These are phyloP conservation scores for Drosophila suboccidentalis DNA, from an alignment of 2,888 invertebrate species.

Conservation along the genomic window DNA sequence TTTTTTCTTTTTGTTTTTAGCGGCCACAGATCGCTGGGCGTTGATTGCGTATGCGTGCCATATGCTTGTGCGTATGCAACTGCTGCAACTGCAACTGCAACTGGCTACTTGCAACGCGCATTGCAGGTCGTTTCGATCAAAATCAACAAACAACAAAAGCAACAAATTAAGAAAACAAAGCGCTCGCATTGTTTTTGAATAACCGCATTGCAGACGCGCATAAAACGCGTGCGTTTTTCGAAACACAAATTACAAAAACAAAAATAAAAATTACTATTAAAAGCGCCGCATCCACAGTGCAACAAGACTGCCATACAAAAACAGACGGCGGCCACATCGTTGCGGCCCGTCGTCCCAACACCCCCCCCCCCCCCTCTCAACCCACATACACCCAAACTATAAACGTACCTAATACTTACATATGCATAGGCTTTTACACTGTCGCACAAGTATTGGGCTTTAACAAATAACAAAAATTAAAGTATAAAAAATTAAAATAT, in stretches of 20 bases:
- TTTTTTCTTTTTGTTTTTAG: slow-evolving; percentile 32
- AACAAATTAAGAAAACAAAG: slow-evolving; percentile 57
- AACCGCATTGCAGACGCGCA: slow-evolving; percentile 71
- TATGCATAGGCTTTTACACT: slow-evolving; percentile 38
- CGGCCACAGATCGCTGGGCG: slow-evolving; percentile 49
- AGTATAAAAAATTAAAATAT: no score
- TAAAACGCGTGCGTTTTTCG: slow-evolving; percentile 53
- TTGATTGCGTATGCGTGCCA: slow-evolving; percentile 60
- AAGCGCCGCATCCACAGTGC: slow-evolving; percentile 51
- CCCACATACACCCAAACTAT: slow-evolving; percentile 8
- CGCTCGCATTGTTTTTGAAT: slow-evolving; percentile 72
- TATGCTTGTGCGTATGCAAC: slow-evolving; percentile 38
- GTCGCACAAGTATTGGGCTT: slow-evolving; percentile 2
- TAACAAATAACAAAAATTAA: not conserved
- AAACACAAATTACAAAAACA: slow-evolving; percentile 35
- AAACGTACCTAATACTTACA: slow-evolving; percentile 4
- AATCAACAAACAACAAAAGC: slow-evolving; percentile 55
- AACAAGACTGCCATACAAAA: slow-evolving; percentile 24
- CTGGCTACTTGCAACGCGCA: slow-evolving; percentile 30
- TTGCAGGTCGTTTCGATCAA: slow-evolving; percentile 62
- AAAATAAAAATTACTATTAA: slow-evolving; percentile 53
- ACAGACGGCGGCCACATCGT: slow-evolving; percentile 32
- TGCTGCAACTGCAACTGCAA: slow-evolving; percentile 18
- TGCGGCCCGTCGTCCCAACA: slow-evolving; percentile 5
- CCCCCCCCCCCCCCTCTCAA: not conserved